Evolutionary conservation across 2,888 invertebrate species (phyloP).

Genomic region (Deilephila elpenor): DNA sequence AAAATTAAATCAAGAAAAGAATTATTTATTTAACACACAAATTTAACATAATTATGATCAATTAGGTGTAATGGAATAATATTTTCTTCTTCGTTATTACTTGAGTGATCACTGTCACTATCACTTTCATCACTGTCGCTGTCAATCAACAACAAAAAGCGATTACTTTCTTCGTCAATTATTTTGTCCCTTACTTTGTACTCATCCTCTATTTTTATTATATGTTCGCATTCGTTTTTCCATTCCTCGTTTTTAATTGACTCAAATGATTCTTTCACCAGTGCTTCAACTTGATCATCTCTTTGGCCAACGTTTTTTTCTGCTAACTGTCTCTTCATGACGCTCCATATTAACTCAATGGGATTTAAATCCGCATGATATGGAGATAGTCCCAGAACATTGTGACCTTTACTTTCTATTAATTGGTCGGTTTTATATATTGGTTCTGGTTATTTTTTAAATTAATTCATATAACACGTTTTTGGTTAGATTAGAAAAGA

Average conservation of each 20-base stretch:
- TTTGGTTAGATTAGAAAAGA: background rate
- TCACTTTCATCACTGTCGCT: background rate
- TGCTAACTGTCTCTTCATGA: too few species aligned
- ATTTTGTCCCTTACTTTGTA: background rate
- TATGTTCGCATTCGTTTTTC: background rate
- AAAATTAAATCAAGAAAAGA: too few species aligned
- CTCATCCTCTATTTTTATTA: background rate
- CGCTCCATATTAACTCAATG: background rate
- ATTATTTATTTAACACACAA: too few species aligned
- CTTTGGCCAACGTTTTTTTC: too few species aligned
- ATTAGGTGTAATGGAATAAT: too few species aligned
- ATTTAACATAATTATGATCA: too few species aligned
- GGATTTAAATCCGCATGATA: constrained; percentile 8
- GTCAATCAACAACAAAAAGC: background rate
- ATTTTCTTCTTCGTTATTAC: too few species aligned
- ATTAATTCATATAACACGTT: background rate
- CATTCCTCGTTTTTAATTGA: too few species aligned
- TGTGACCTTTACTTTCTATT: background rate
- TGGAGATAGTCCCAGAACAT: background rate
- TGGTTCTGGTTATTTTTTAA: background rate
- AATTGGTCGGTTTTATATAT: background rate
- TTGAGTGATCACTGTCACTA: too few species aligned
- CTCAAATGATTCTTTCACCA: too few species aligned
- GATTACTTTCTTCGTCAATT: background rate
- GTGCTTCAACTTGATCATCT: too few species aligned